Evolutionary conservation across 1,140 invertebrate species (phyloP).

Genomic region (Eueides isabella): DNA sequence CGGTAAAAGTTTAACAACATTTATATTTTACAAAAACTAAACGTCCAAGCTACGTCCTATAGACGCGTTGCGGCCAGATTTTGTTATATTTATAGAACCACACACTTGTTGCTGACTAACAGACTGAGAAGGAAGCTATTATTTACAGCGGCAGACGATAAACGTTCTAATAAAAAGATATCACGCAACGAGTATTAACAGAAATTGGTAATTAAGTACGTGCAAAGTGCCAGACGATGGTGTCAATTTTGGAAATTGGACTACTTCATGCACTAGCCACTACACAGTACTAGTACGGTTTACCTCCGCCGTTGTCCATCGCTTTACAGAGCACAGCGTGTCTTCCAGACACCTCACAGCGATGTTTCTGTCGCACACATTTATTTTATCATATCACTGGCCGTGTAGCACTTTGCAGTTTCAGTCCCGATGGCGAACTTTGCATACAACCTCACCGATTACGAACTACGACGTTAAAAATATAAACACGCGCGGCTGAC

Average conservation of each 20-base stretch:
- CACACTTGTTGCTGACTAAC: conserved; percentile 58
- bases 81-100: conserved; percentile 68
- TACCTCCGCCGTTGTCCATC: conserved; percentile 79
- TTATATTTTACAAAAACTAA: conserved; percentile 20
- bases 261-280: conserved; percentile 61
- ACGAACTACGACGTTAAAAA: conserved; percentile 35
- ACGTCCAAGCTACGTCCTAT: conserved; percentile 41
- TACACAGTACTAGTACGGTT: conserved; percentile 42
- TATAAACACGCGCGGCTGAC: conserved; percentile 54
- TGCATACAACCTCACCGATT: conserved; percentile 63
- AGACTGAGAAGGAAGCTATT: conserved; percentile 50
- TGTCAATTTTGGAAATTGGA: conserved; percentile 53
- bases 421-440: conserved; percentile 57
- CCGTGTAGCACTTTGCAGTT: conserved; percentile 60
- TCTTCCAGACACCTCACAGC: conserved; percentile 65
- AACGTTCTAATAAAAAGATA: conserved; percentile 43
- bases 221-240: conserved; percentile 65
- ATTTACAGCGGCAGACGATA: conserved; percentile 42
- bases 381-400: conserved; percentile 68
- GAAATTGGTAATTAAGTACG: conserved; percentile 40
- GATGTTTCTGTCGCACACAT: conserved; percentile 66
- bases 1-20: neutral
- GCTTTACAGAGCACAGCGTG: conserved; percentile 46
- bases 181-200: conserved; percentile 21
- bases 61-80: conserved; percentile 50